These are phyloP conservation scores for Montipora foliosa DNA, from an alignment of 64 coral and sea anemone genomes.

Conservation along the genomic window DNA sequence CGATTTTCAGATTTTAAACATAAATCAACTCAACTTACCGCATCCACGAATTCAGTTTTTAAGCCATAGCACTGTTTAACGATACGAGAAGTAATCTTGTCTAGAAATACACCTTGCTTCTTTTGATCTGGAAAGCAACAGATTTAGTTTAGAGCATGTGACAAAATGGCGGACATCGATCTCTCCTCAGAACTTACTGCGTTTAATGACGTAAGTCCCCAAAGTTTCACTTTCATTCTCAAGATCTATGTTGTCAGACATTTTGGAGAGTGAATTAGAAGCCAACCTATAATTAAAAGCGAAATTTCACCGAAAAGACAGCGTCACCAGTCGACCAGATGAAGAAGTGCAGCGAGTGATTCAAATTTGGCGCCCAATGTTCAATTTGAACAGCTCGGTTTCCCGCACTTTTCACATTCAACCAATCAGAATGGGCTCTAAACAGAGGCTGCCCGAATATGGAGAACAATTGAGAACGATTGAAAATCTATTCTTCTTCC, in stretches of 20 bases:
- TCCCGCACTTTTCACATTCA: background rate
- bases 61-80: constrained; percentile 84
- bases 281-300: constrained; percentile 8
- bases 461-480: background rate
- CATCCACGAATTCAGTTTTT: constrained; percentile 87
- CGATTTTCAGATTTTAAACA: too few species aligned
- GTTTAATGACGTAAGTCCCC: constrained; percentile 51
- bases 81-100: constrained; percentile 95
- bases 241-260: constrained; percentile 44
- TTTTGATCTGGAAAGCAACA: constrained; percentile 73
- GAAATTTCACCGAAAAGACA: background rate
- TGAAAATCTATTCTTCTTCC: too few species aligned
- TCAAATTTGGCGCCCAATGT: background rate
- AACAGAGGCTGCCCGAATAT: background rate
- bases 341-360: background rate
- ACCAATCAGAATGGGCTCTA: constrained; percentile 20
- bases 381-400: background rate
- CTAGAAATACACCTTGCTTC: constrained; percentile 71
- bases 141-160: background rate
- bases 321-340: too few species aligned
- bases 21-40: constrained; percentile 75
- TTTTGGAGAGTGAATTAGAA: background rate
- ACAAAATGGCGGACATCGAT: constrained; percentile 57
- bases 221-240: constrained; percentile 21
- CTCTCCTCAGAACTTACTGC: constrained; percentile 32